Conservation (phyloP, 2,797 vertebrate species). For the Synaphobranchus kaupii region DNA sequence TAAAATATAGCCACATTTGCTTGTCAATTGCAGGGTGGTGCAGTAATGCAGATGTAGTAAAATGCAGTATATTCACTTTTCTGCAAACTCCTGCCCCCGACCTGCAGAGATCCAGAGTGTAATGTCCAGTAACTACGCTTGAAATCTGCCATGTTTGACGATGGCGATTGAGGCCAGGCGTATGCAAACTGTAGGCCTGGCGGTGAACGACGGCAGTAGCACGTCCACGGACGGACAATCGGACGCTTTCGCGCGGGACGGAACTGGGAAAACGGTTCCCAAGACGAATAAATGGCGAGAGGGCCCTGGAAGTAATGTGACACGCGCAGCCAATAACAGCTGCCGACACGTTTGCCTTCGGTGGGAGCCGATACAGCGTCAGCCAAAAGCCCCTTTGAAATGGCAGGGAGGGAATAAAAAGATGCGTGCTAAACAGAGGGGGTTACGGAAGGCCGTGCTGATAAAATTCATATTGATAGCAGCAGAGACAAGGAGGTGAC, state of each 20-base stretch:
- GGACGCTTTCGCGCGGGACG: background rate
- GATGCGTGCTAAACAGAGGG: constrained; percentile 45
- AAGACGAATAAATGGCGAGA: constrained; percentile 22
- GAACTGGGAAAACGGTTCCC: background rate
- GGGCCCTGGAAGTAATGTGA: constrained; percentile 35
- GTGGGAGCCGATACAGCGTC: constrained; percentile 57
- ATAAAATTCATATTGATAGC: constrained; percentile 57
- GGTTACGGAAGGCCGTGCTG: constrained; percentile 47
- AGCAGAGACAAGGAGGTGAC: constrained; percentile 42
- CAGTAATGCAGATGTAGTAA: background rate
- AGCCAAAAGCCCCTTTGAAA: constrained; percentile 48
- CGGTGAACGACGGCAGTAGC: too few relatives aligned
- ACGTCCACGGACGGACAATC: background rate
- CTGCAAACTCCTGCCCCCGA: background rate
- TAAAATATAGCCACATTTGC: background rate
- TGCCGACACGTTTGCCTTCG: constrained; percentile 39
- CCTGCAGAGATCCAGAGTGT: background rate
- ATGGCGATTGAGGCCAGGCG: background rate
- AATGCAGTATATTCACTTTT: background rate
- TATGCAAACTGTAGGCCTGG: background rate
- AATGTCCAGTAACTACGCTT: background rate
- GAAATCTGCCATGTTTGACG: background rate
- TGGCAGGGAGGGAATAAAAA: constrained; percentile 47
- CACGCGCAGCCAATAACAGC: constrained; percentile 29
- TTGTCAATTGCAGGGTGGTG: background rate